These are phyloP conservation scores for Chrysogorgia sp. DNA, from an alignment of 92 coral and sea anemone species.

Conservation along the genomic window DNA sequence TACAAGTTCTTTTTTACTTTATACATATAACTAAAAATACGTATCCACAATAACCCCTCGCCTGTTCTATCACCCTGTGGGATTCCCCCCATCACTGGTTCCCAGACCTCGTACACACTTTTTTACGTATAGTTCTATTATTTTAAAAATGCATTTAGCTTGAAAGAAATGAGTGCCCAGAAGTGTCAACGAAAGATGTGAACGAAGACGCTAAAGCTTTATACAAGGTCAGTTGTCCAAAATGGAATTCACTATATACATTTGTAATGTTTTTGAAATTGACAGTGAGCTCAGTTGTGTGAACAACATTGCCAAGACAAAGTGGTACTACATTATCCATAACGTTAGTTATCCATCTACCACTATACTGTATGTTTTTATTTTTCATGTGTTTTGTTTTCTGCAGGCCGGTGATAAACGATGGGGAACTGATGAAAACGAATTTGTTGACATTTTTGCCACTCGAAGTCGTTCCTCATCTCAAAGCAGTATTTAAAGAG, in stretches of 20 bases:
- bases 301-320: too few species aligned
- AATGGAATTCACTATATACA: background rate
- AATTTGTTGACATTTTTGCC: constrained; percentile 81
- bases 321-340: too few species aligned
- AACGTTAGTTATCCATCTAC: too few species aligned
- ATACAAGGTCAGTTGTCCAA: constrained; percentile 63
- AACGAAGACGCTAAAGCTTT: constrained; percentile 89
- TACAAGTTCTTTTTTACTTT: background rate
- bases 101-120: background rate
- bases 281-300: too few species aligned
- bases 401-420: constrained; percentile 88
- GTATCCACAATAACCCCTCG: too few species aligned
- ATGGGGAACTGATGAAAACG: constrained; percentile 94
- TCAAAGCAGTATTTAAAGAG: constrained; percentile 85
- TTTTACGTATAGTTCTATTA: background rate
- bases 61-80: too few species aligned
- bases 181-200: constrained; percentile 68
- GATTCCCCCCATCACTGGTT: too few species aligned
- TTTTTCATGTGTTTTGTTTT: background rate
- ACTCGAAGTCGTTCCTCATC: constrained; percentile 77
- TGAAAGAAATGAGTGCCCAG: constrained; percentile 71
- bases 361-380: too few species aligned
- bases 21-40: too few species aligned
- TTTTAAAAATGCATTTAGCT: constrained; percentile 54
- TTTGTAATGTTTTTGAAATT: too few species aligned